Evolutionary conservation across 64 coral and sea anemone species (phyloP).

Genomic region (Anthopleura sola): DNA sequence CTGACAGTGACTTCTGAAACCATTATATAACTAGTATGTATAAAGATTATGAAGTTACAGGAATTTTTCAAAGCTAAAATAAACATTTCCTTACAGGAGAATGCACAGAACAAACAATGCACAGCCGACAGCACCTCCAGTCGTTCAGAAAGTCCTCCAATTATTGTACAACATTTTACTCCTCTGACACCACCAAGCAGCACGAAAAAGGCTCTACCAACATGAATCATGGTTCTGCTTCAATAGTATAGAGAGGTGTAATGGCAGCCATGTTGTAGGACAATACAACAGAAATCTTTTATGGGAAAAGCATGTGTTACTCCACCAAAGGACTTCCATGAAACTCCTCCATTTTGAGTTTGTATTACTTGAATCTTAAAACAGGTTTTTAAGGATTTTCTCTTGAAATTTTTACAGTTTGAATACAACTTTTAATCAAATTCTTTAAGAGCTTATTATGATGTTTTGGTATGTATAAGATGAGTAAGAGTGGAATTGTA

Average conservation of each 20-base stretch:
- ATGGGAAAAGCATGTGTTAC: too few species aligned
- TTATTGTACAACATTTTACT: neutral
- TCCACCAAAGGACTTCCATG: neutral
- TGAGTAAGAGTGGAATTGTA: neutral
- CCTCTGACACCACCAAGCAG: constrained; percentile 57
- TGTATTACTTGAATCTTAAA: neutral
- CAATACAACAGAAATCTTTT: too few species aligned
- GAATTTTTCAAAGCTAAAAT: too few species aligned
- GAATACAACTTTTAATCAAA: neutral
- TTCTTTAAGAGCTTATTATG: neutral
- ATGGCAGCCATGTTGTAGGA: too few species aligned
- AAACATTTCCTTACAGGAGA: constrained; percentile 29
- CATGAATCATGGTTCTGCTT: neutral
- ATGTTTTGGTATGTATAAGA: neutral
- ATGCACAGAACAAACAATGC: constrained; percentile 19
- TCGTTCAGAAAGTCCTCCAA: constrained; percentile 30
- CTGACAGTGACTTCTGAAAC: neutral
- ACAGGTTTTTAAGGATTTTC: neutral
- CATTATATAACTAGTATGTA: too few species aligned
- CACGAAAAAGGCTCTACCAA: constrained; percentile 32
- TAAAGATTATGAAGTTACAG: too few species aligned
- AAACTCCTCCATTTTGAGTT: neutral
- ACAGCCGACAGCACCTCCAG: neutral
- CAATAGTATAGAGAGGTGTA: too few species aligned
- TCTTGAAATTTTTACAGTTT: constrained; percentile 2